Percentiles rank a stretch among this genome's conserved stretches.
Evolutionary conservation across 30 jellyfish, hydroid and myxozoan genomes (phyloP).

Genomic region (Turritopsis dohrnii): DNA sequence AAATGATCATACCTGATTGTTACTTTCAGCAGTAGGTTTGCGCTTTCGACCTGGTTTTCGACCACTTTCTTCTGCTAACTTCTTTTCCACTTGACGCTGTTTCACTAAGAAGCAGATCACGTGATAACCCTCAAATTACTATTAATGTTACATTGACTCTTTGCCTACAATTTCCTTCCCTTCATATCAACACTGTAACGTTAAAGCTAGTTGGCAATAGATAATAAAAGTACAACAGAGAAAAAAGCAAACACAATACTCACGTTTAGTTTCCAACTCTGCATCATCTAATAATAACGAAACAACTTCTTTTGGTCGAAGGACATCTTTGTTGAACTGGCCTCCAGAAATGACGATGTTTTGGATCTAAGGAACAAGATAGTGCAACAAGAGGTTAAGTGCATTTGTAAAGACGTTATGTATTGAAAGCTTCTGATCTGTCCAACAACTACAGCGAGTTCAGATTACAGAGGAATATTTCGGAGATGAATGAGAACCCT

Average conservation of each 20-base stretch:
- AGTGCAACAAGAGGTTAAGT: too few relatives aligned
- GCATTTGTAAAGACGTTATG: too few relatives aligned
- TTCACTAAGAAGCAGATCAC: constrained; percentile 56
- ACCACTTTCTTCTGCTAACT: constrained; percentile 55
- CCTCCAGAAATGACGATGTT: constrained; percentile 96
- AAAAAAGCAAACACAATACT: constrained; percentile 14
- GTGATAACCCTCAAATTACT: too few relatives aligned
- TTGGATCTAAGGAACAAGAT: constrained; percentile 54
- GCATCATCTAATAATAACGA: constrained; percentile 85
- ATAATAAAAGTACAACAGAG: neutral
- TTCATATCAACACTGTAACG: neutral
- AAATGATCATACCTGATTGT: neutral
- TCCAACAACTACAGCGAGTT: too few relatives aligned
- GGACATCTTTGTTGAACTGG: constrained; percentile 84
- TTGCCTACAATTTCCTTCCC: too few relatives aligned
- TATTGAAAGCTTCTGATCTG: too few relatives aligned
- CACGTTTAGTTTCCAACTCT: constrained; percentile 82
- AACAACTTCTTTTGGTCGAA: constrained; percentile 93
- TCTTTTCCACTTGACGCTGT: constrained; percentile 85
- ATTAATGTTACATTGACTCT: too few relatives aligned
- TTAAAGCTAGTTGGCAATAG: too few relatives aligned
- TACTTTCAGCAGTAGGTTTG: constrained; percentile 33
- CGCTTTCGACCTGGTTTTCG: constrained; percentile 80
- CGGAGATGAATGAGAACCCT: too few relatives aligned
- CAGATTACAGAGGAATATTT: too few relatives aligned